Conservation (phyloP, 2,797 vertebrate genomes). For the Cuculus canorus region DNA sequence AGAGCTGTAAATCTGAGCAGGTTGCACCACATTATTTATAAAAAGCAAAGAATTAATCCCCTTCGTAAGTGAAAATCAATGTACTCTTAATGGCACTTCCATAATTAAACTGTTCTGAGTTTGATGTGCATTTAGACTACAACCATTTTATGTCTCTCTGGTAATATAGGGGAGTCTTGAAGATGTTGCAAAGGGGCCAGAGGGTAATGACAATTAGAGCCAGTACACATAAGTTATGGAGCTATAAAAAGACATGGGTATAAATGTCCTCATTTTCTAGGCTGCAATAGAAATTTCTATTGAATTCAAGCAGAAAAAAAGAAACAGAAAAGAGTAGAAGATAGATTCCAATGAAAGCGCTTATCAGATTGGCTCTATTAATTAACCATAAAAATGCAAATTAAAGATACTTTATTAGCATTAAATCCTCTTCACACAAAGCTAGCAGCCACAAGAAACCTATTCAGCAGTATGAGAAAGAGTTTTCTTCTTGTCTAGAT, state of each 20-base stretch:
- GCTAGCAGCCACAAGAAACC: background rate
- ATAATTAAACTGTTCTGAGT: slow-evolving; percentile 20
- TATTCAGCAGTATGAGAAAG: background rate
- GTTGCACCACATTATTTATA: background rate
- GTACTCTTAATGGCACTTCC: background rate
- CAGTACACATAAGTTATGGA: background rate
- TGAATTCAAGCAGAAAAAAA: background rate
- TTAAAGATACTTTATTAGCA: background rate
- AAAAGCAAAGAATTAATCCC: background rate
- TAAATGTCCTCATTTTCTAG: slow-evolving; percentile 2
- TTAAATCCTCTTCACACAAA: slow-evolving; percentile 22
- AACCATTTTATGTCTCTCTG: background rate
- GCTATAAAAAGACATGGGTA: slow-evolving; percentile 6
- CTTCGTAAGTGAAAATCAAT: slow-evolving; percentile 36
- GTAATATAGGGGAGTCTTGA: background rate
- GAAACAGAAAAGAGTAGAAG: background rate
- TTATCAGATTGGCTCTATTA: slow-evolving; percentile 41
- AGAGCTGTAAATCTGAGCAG: background rate
- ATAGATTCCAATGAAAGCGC: background rate
- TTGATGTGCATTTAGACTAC: background rate
- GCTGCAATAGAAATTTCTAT: background rate
- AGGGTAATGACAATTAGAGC: background rate
- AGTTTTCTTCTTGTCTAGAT: slow-evolving; percentile 1
- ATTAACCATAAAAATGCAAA: slow-evolving; percentile 52
- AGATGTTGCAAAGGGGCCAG: background rate